Conservation (phyloP, 2,113 vertebrate species). For the Galeopterus variegatus region DNA sequence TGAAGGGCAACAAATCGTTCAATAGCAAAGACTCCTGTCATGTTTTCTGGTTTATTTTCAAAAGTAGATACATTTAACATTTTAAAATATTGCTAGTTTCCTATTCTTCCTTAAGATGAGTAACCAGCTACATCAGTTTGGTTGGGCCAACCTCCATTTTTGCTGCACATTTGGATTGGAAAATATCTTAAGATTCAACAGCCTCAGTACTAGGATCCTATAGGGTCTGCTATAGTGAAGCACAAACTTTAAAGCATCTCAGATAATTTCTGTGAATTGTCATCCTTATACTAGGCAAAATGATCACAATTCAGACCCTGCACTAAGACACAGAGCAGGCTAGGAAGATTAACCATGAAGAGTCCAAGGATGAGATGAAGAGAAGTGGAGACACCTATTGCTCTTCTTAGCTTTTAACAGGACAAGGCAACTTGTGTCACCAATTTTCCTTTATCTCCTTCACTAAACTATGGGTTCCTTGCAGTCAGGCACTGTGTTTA, state of each 20-base stretch:
- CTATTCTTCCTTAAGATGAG: conserved; percentile 28
- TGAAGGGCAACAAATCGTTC: background rate
- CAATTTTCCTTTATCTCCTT: background rate
- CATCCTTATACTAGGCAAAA: background rate
- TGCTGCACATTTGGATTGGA: background rate
- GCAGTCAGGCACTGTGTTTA: background rate
- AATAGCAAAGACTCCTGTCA: background rate
- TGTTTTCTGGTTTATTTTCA: conserved; percentile 1
- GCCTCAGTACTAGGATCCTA: background rate
- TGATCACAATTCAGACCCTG: background rate
- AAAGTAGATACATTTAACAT: conserved; percentile 43
- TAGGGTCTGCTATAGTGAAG: background rate
- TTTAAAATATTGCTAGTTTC: conserved; percentile 47
- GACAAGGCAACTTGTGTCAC: background rate
- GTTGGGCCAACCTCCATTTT: background rate
- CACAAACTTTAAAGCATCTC: background rate
- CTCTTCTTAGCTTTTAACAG: background rate
- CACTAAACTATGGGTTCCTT: background rate
- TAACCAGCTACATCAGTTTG: background rate
- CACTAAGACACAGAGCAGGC: background rate
- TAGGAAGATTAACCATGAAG: conserved; percentile 6
- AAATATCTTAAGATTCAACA: conserved; percentile 28
- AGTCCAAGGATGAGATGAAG: background rate
- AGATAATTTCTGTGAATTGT: conserved; percentile 37
- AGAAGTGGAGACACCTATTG: background rate